These are phyloP conservation scores for Turnix velox DNA, from an alignment of 2,113 vertebrate species.

Conservation along the genomic window DNA sequence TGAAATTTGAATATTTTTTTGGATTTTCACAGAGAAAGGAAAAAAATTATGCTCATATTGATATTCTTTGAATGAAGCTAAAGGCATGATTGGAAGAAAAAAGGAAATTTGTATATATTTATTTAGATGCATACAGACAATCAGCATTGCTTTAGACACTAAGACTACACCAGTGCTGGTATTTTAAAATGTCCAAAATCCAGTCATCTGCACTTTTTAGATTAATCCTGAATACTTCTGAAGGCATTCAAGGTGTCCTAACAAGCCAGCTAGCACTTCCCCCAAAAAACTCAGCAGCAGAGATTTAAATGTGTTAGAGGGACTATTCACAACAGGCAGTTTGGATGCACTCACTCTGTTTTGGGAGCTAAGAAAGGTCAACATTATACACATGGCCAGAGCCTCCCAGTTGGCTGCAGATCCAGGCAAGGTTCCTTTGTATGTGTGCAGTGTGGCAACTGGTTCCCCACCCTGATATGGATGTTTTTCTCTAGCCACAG, in stretches of 20 bases:
- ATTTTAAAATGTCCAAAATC: neutral
- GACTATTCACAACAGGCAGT: too few species aligned
- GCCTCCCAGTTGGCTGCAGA: rapidly evolving
- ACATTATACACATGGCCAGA: rapidly evolving
- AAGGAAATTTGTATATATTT: neutral
- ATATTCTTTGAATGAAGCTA: neutral
- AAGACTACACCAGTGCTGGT: neutral
- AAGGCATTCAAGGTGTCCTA: neutral
- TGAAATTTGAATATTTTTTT: neutral
- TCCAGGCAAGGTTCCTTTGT: neutral
- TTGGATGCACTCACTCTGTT: neutral
- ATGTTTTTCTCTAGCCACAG: neutral
- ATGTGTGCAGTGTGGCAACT: rapidly evolving
- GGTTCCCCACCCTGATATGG: rapidly evolving
- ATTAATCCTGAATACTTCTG: neutral
- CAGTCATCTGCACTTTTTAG: neutral
- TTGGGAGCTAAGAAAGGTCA: neutral
- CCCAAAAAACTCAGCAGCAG: neutral
- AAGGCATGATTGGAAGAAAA: neutral
- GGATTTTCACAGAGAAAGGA: neutral
- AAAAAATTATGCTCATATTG: neutral
- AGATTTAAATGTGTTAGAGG: neutral
- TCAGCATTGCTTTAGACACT: neutral
- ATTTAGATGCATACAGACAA: neutral
- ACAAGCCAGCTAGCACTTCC: rapidly evolving